Conservation (phyloP, 2,888 invertebrate genomes). For the Vannuccia rotundouncinata region DNA sequence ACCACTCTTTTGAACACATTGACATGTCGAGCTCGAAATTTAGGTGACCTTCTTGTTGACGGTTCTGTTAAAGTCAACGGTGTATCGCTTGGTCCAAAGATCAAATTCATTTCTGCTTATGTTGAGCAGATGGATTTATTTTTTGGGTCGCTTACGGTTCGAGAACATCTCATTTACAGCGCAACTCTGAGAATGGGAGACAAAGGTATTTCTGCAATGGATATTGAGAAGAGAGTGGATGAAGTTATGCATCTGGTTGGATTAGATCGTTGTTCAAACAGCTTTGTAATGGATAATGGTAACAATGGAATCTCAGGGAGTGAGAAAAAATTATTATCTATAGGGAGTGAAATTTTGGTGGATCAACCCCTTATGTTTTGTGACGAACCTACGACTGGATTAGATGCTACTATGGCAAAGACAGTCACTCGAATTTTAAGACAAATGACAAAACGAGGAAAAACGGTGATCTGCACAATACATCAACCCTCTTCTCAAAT, state of each 20-base stretch:
- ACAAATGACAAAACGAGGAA: neutral
- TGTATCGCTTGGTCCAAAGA: slow-evolving; percentile 9
- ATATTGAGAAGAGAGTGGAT: slow-evolving; percentile 13
- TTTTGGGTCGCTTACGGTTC: slow-evolving; percentile 19
- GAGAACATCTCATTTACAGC: slow-evolving; percentile 36
- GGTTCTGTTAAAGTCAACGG: slow-evolving; percentile 36
- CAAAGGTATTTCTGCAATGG: neutral
- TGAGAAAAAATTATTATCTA: slow-evolving; percentile 85
- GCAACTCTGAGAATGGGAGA: slow-evolving; percentile 32
- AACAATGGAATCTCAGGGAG: slow-evolving; percentile 76
- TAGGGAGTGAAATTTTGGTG: slow-evolving; percentile 61
- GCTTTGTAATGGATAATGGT: slow-evolving; percentile 64
- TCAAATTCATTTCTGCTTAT: slow-evolving; percentile 34
- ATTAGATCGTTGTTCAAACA: neutral
- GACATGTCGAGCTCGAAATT: slow-evolving; percentile 30
- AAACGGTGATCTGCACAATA: slow-evolving; percentile 79
- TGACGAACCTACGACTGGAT: slow-evolving; percentile 34
- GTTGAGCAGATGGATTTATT: slow-evolving; percentile 35
- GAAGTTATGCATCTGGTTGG: slow-evolving; percentile 17
- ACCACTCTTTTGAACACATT: slow-evolving; percentile 37
- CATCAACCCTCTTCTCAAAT: slow-evolving; percentile 68
- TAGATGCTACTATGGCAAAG: slow-evolving; percentile 29
- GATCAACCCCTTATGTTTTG: slow-evolving; percentile 30
- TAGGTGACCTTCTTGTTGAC: slow-evolving; percentile 18
- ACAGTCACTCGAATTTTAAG: neutral